These are phyloP conservation scores for Neosilurus mollespiculum DNA, from an alignment of 2,797 vertebrate species.

Conservation along the genomic window DNA sequence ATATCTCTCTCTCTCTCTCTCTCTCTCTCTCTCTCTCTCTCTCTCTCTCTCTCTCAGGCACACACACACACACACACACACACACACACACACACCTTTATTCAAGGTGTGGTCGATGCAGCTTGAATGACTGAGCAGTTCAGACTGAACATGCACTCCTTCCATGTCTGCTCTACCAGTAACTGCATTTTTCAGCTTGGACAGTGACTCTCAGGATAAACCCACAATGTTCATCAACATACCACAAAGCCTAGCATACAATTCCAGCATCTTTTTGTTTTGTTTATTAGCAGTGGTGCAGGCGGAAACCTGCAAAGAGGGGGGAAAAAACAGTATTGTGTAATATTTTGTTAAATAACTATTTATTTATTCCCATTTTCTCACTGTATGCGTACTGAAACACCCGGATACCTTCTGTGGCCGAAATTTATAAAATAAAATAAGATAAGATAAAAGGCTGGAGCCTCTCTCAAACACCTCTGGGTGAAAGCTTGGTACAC, in stretches of 20 bases:
- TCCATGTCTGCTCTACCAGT: not conserved
- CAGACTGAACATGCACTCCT: conserved; percentile 1
- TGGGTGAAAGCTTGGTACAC: too few relatives aligned
- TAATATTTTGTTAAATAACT: not conserved
- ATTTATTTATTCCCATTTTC: not conserved
- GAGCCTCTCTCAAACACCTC: too few relatives aligned
- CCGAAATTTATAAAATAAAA: too few relatives aligned
- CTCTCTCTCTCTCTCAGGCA: not conserved
- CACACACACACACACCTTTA: conserved; percentile 17
- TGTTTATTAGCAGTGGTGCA: not conserved
- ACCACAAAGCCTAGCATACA: not conserved
- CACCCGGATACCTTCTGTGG: not conserved
- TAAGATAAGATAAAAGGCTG: too few relatives aligned
- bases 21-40: not conserved
- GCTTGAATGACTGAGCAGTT: conserved; percentile 6
- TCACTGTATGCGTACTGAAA: not conserved
- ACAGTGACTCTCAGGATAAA: not conserved
- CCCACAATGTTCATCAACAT: not conserved
- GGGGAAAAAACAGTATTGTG: not conserved
- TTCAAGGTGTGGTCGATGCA: conserved; percentile 32
- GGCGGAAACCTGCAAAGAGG: not conserved
- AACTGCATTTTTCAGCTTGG: not conserved
- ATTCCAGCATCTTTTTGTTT: not conserved
- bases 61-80: not conserved
- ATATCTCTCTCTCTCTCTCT: not conserved